Percentiles rank a stretch among this genome's conserved stretches.
phyloP scores from a whole-genome alignment of 2,888 invertebrate genomes.

The Linnaemya tessellans region DNA sequence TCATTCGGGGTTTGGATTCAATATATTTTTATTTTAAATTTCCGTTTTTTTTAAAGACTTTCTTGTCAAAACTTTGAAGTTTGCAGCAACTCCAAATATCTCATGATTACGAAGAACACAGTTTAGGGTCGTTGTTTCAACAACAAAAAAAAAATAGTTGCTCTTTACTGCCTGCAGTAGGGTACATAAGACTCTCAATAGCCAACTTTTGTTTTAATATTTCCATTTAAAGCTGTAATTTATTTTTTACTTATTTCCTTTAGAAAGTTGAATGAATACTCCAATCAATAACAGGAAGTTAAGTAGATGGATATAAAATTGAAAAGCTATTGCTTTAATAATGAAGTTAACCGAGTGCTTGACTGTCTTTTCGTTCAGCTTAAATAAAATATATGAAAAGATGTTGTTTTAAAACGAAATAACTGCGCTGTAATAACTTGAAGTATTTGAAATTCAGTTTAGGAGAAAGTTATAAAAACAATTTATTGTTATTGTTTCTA shows the following conservation, averaged over 20 bases:
- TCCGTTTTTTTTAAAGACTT: too few relatives aligned
- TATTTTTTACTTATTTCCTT: neutral
- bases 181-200: neutral
- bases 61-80: too few relatives aligned
- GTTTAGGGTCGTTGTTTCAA: too few relatives aligned
- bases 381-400: conserved; percentile 36
- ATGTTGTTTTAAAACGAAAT: neutral
- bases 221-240: neutral
- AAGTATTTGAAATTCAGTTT: neutral
- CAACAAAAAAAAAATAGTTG: too few relatives aligned
- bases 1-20: too few relatives aligned
- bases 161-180: neutral
- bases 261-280: conserved; percentile 25
- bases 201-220: neutral
- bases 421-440: conserved; percentile 2
- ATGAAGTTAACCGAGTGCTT: conserved; percentile 24
- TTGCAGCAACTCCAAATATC: too few relatives aligned
- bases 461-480: neutral
- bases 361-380: neutral
- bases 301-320: conserved; percentile 57
- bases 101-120: too few relatives aligned
- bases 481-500: neutral
- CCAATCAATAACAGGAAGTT: conserved; percentile 59
- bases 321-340: conserved; percentile 52
- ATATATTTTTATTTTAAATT: too few relatives aligned